Base-by-base conservation (phyloP, 2,797 vertebrate species). In the Loriculus beryllinus region DNA sequence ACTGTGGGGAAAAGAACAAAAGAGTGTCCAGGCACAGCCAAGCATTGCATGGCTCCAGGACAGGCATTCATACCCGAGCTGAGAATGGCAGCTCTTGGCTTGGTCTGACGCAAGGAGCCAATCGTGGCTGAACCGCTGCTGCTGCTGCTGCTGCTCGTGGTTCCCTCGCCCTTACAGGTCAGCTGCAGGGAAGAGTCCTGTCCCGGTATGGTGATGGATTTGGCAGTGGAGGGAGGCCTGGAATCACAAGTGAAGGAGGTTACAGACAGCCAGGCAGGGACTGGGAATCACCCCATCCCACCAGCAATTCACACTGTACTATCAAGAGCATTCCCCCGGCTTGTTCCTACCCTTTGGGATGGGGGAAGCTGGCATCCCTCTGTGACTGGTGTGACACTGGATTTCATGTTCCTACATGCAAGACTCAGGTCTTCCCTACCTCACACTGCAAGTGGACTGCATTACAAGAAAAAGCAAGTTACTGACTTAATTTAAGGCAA, bases 161-260 rank as follows among this genome's bases (percentile, higher is more conserved):
- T 99, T 17, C 99, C 99, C 69, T 99, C 99, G 1, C 99, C 99
- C 97, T 99, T 99, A 86, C 99, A 99, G 91, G 99, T 99, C 98
- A 99, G 98, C 98, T 99, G 99, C 92, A 99, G 98, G 90, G 98
- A 98, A 19, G 98, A 98, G 83, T 99, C 99, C 79, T 97, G 99
- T 43, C 99, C 99, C 0, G 99, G 97, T 91, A 99, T 97, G 45
- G 98, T 98, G 97, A 99, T 99, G 92, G 98, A 99, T 96, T 99
- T 99, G 76, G 99, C 99, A 0, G 99, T 99, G 95, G 98, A 99
- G 12, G 98, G 98, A 60, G 99, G 98, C 76, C 99, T 99, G 92
- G 1, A 72, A 92, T 26, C 16, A 49, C 52, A 88, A 84, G 21
- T 2, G 18, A n/a, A 91, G 43, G 19, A 64, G 14, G 48, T 92